phyloP scores from a whole-genome alignment of 2,888 invertebrate species.

The Machimus atricapillus region DNA sequence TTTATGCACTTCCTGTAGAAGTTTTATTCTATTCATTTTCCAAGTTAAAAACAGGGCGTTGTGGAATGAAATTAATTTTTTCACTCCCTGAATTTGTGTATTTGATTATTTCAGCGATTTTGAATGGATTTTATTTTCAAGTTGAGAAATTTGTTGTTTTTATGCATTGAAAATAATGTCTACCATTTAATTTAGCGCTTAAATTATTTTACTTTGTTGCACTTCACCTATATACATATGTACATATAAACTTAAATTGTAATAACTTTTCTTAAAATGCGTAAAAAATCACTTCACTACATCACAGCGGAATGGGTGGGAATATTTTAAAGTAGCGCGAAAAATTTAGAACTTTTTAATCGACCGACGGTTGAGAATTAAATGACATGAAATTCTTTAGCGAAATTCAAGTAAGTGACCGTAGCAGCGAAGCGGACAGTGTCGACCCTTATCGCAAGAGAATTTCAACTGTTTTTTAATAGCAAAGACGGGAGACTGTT shows the following conservation, averaged over 20 bases:
- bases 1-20: neutral
- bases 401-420: neutral
- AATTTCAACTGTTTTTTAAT: slow-evolving; percentile 1
- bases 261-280: neutral
- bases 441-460: neutral
- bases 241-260: neutral
- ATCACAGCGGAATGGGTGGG: neutral
- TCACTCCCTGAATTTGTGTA: neutral
- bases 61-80: neutral
- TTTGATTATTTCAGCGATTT: neutral
- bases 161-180: neutral
- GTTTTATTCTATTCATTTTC: neutral
- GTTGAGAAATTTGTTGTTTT: neutral
- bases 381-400: neutral
- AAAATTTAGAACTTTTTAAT: neutral
- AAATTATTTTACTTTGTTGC: neutral
- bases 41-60: neutral
- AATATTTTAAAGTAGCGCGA: neutral
- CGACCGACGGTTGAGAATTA: neutral
- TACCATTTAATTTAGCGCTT: neutral
- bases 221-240: neutral
- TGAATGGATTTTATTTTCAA: neutral
- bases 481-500: neutral
- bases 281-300: neutral
- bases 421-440: neutral